Evolutionary conservation across 2,113 vertebrate genomes (phyloP).

Genomic region (Anas platyrhynchos): DNA sequence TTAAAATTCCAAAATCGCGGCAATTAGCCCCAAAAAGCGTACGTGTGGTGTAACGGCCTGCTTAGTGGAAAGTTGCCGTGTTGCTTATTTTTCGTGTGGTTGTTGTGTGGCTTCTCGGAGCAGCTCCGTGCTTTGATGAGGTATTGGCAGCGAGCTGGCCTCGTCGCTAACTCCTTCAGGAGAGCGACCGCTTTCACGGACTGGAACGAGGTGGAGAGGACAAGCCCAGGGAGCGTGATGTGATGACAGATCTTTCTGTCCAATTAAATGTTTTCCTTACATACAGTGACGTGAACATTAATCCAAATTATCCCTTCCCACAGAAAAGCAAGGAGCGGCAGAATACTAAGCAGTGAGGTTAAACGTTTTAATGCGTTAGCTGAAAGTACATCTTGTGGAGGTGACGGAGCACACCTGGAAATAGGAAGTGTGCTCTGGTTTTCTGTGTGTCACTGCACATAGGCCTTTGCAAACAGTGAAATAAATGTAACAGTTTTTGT

Average conservation of each 20-base stretch:
- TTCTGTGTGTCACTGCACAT: background rate
- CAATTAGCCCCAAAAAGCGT: background rate
- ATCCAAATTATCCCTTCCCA: background rate
- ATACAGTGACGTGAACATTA: background rate
- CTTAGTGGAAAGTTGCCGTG: accelerated
- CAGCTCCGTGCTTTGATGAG: accelerated
- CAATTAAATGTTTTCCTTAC: background rate
- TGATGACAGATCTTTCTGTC: background rate
- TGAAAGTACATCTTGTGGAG: background rate
- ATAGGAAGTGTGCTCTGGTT: background rate
- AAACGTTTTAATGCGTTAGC: background rate
- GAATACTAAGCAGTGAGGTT: background rate
- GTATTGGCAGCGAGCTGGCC: background rate
- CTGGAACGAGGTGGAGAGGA: background rate
- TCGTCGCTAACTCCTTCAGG: background rate
- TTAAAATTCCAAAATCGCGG: background rate
- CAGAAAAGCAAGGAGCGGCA: background rate
- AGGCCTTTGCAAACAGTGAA: background rate
- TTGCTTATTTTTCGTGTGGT: background rate
- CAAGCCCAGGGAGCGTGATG: background rate
- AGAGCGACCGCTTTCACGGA: background rate
- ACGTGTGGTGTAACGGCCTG: accelerated
- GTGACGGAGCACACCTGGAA: background rate
- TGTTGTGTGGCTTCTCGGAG: background rate
- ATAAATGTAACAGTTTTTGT: background rate